These are phyloP conservation scores for Carassius auratus DNA, from an alignment of 2,113 vertebrate species.

Conservation along the genomic window DNA sequence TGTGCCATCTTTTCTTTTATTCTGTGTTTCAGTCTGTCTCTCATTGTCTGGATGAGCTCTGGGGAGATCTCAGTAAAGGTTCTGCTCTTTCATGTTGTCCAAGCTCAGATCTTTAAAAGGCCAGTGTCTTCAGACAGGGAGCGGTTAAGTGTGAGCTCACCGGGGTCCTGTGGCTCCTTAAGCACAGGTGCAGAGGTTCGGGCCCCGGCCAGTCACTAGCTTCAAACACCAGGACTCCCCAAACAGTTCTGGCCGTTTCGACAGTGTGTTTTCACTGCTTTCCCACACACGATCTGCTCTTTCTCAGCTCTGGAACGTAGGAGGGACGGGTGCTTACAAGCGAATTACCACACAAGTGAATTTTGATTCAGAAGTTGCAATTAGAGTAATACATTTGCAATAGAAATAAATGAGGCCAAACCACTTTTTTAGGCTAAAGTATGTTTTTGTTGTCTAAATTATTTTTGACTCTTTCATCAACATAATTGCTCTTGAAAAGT, in stretches of 20 bases:
- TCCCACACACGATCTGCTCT: conserved; percentile 2
- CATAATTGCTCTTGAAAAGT: too few relatives aligned
- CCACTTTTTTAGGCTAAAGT: too few relatives aligned
- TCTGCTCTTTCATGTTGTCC: conserved; percentile 57
- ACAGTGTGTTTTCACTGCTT: too few relatives aligned
- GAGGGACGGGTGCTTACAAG: too few relatives aligned
- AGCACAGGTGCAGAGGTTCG: conserved; percentile 43
- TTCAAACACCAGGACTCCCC: conserved; percentile 38
- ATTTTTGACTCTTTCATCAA: too few relatives aligned
- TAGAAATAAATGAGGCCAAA: too few relatives aligned
- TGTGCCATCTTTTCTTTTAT: conserved; percentile 4
- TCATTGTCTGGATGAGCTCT: conserved; percentile 11
- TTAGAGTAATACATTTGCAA: too few relatives aligned
- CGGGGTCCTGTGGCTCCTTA: conserved; percentile 24
- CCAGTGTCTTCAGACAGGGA: conserved; percentile 38
- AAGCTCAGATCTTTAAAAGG: conserved; percentile 57
- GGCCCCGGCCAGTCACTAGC: neutral
- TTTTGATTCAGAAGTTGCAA: neutral
- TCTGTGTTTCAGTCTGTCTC: conserved; percentile 14
- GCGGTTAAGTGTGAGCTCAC: conserved; percentile 29
- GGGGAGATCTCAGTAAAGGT: conserved; percentile 43
- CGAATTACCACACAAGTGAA: too few relatives aligned
- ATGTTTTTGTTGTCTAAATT: too few relatives aligned
- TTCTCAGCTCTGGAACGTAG: neutral
- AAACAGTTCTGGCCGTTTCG: neutral